Evolutionary conservation across 2,888 invertebrate genomes (phyloP).

Genomic region (Rhorus exstirpatorius): DNA sequence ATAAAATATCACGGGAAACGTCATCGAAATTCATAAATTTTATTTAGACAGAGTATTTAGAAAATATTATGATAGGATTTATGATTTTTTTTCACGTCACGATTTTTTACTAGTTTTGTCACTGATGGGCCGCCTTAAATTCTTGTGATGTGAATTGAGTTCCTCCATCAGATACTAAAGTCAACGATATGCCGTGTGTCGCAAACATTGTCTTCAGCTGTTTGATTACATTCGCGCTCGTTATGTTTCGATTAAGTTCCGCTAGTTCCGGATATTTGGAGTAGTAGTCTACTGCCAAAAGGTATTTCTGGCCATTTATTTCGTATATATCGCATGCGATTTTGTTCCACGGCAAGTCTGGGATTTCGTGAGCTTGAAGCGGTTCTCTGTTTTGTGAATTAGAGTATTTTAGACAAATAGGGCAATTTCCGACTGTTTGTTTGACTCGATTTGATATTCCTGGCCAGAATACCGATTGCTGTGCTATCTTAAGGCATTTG

Average conservation of each 20-base stretch:
- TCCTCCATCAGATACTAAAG: conserved; percentile 62
- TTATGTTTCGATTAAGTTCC: conserved; percentile 6
- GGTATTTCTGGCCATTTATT: conserved; percentile 46
- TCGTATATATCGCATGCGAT: conserved; percentile 65
- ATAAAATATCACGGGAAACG: too few relatives aligned
- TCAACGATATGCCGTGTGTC: conserved; percentile 52
- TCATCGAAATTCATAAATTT: too few relatives aligned
- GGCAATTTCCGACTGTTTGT: conserved; percentile 70
- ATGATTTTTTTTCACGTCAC: too few relatives aligned
- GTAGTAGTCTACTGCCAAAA: conserved; percentile 64
- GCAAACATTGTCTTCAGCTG: conserved; percentile 56
- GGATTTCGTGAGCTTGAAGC: conserved; percentile 56
- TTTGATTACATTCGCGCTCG: conserved; percentile 20
- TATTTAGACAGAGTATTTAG: too few relatives aligned
- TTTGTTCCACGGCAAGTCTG: conserved; percentile 64
- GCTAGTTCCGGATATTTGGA: conserved; percentile 38
- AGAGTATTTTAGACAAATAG: conserved; percentile 60
- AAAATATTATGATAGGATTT: too few relatives aligned
- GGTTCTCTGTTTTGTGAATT: conserved; percentile 66
- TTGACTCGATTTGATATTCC: conserved; percentile 71
- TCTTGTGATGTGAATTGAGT: conserved; percentile 63
- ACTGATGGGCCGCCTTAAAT: too few relatives aligned
- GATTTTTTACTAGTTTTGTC: too few relatives aligned
- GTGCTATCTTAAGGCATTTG: conserved; percentile 71
- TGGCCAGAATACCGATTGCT: conserved; percentile 57